Evolutionary conservation across 2,888 invertebrate genomes (phyloP).

Genomic region (Pammene fasciana): DNA sequence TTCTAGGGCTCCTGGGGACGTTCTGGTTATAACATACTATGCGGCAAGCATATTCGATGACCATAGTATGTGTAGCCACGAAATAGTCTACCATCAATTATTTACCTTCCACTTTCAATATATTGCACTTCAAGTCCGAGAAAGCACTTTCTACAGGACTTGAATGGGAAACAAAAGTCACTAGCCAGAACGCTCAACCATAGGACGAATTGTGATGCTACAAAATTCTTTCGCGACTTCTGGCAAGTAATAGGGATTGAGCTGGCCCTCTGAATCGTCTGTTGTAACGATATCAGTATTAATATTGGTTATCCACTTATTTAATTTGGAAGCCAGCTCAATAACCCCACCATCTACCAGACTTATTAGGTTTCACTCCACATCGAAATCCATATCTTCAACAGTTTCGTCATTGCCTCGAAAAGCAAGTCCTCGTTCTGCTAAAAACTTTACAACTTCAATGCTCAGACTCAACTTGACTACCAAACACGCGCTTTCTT

Average conservation of each 20-base stretch:
- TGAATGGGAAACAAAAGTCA: not conserved
- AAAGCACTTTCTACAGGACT: slow-evolving; percentile 1
- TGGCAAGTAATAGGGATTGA: slow-evolving; percentile 3
- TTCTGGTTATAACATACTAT: no score
- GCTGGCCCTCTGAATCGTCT: slow-evolving; percentile 2
- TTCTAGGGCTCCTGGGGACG: no score
- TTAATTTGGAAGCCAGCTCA: not conserved
- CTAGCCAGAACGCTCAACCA: not conserved
- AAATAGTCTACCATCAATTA: not conserved
- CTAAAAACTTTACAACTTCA: no score
- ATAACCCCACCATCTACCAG: not conserved
- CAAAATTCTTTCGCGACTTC: not conserved
- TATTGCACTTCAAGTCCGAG: slow-evolving; percentile 16
- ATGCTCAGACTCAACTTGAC: no score
- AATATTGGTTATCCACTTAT: not conserved
- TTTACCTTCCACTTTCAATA: slow-evolving; percentile 9
- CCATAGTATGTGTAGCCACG: not conserved
- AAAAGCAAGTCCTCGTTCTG: no score
- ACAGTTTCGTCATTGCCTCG: no score
- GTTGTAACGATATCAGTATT: no score
- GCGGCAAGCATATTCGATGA: not conserved
- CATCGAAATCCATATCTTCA: no score
- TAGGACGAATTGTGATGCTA: not conserved
- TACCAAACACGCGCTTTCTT: no score
- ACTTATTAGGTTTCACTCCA: no score